phyloP scores from a whole-genome alignment of 2,888 invertebrate genomes.

The Achlya flavicornis region DNA sequence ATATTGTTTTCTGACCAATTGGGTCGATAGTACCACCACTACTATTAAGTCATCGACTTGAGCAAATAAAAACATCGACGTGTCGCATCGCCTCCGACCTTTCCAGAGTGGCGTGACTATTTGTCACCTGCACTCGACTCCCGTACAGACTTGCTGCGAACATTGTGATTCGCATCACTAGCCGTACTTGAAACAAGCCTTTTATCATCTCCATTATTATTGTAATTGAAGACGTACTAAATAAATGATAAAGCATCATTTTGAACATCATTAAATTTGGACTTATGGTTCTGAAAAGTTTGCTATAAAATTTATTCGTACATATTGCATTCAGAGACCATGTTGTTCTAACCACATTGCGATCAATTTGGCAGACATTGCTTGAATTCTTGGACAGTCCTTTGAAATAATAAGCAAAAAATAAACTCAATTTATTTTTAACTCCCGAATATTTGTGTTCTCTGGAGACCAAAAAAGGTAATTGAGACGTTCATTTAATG shows the following conservation, averaged over 20 bases:
- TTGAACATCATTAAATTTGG: slow-evolving; percentile 19
- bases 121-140: slow-evolving; percentile 82
- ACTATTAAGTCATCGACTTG: slow-evolving; percentile 77
- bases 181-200: slow-evolving; percentile 39
- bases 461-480: neutral
- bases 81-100: slow-evolving; percentile 71
- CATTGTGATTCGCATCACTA: slow-evolving; percentile 78
- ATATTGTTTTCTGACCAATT: slow-evolving; percentile 13
- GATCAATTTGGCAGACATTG: slow-evolving; percentile 72
- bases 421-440: slow-evolving; percentile 5
- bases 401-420: slow-evolving; percentile 30
- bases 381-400: slow-evolving; percentile 64
- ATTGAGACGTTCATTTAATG: slow-evolving; percentile 1
- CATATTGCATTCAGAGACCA: slow-evolving; percentile 66
- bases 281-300: slow-evolving; percentile 30
- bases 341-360: slow-evolving; percentile 74
- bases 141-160: slow-evolving; percentile 75
- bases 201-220: slow-evolving; percentile 18
- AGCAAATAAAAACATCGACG: slow-evolving; percentile 79
- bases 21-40: slow-evolving; percentile 64
- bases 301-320: slow-evolving; percentile 65
- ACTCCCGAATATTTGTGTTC: neutral
- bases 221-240: slow-evolving; percentile 33
- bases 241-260: slow-evolving; percentile 23
- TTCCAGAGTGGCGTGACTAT: slow-evolving; percentile 79